phyloP scores from a whole-genome alignment of 2,797 vertebrate species.

The Sylvia borin region DNA sequence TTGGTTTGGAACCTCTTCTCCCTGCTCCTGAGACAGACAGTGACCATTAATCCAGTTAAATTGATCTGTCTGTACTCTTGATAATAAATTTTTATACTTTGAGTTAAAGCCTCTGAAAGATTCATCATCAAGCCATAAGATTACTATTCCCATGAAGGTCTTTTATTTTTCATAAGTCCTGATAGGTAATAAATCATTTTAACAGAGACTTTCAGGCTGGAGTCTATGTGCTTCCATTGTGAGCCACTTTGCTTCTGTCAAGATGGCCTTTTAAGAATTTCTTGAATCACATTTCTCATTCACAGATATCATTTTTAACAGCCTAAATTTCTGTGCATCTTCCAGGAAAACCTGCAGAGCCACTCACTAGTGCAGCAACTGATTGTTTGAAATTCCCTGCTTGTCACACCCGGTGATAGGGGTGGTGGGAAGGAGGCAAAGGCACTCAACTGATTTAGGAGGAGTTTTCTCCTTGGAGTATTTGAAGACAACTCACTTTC shows the following conservation, averaged over 20 bases:
- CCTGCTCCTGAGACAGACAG: background rate
- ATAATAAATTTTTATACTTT: background rate
- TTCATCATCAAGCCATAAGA: background rate
- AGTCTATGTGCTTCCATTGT: rapidly evolving
- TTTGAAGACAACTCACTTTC: background rate
- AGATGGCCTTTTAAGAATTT: background rate
- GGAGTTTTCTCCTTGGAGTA: background rate
- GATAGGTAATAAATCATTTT: background rate
- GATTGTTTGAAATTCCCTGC: background rate
- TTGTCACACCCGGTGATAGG: background rate
- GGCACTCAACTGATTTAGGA: background rate
- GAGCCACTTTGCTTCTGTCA: background rate
- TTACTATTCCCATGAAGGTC: background rate
- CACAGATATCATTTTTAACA: background rate
- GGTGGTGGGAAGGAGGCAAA: background rate
- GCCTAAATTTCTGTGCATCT: background rate
- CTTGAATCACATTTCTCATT: background rate
- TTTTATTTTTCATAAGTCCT: background rate
- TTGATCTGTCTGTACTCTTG: background rate
- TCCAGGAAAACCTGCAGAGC: background rate
- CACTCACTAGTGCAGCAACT: background rate
- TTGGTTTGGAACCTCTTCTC: background rate
- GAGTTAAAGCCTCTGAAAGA: background rate
- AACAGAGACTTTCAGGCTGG: background rate
- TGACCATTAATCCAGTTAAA: rapidly evolving